Conservation (phyloP, 2,797 vertebrate species). For the Syncerus caffer region DNA sequence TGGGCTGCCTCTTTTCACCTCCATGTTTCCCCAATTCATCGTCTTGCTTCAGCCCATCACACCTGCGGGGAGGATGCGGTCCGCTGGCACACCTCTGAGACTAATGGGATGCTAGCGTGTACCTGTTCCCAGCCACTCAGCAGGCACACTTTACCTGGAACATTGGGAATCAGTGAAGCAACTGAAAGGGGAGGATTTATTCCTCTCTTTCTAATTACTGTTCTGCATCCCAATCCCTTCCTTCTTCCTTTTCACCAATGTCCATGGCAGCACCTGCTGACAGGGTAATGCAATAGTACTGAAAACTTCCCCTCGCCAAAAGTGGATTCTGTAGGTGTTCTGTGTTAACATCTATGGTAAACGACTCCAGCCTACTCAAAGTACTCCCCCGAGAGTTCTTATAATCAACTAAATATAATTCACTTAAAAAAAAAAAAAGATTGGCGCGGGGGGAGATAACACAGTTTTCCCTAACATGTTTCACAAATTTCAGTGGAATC, state of each 20-base stretch:
- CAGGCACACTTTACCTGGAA: slow-evolving; percentile 60
- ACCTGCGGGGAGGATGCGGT: background rate
- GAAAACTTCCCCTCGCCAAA: background rate
- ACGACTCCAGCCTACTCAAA: background rate
- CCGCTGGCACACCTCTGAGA: slow-evolving; percentile 30
- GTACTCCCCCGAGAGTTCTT: background rate
- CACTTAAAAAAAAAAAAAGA: background rate
- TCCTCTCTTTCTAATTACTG: background rate
- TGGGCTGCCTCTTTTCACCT: background rate
- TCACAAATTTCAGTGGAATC: background rate
- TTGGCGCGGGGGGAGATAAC: background rate
- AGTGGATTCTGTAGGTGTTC: slow-evolving; percentile 38
- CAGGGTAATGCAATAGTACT: background rate
- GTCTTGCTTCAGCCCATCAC: background rate
- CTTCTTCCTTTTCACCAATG: background rate
- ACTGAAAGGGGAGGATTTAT: slow-evolving; percentile 20
- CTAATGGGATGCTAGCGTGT: background rate
- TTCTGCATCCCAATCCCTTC: slow-evolving; percentile 10
- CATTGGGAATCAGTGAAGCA: background rate
- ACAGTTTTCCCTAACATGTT: background rate
- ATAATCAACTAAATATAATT: background rate
- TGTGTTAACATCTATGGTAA: background rate
- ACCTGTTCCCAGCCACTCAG: slow-evolving; percentile 39
- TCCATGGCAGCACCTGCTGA: slow-evolving; percentile 35
- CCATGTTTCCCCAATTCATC: background rate